Base-by-base conservation (phyloP, 2,113 vertebrate species). In the Hydropotes inermis region DNA sequence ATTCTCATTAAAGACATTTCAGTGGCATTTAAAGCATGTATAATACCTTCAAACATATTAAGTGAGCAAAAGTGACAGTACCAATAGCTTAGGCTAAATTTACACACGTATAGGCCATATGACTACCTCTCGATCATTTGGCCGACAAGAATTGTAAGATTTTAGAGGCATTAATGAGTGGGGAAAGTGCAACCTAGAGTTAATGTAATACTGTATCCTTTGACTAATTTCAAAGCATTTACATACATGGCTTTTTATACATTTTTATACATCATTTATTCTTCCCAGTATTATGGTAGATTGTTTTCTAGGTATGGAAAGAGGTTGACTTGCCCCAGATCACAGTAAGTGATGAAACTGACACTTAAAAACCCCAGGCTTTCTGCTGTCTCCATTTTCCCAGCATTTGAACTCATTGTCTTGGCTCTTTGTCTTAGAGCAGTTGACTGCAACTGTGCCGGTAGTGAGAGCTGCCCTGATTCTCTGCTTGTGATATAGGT, bases 1-100 rank as follows among this genome's bases (percentile, higher is more conserved):
- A 81, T 81, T 96, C 81, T 90, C 87, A 90, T 85, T 60, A 70
- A 92, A 91, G 39, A 87, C 23, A 76, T 89, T 94, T 88, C 93
- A 67, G 19, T n/a, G 43, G 36, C 17, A 86, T 47, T 58, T 67
- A 55, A 82, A 92, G 88, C 1, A 5, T 86, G 16, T 84, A n/a
- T 64, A 74, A 25, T 57, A 57, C 25, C 67, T 89, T 74, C 50
- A 55, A 60, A 85, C 86, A 81, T 33, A 45, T 89, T 67, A 50
- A 57, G 36, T 79, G 70, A 92, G 19, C 52, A 70, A 60, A 55
- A 89, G 4, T 57, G 28, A 84, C 52, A 52, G 39, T 45, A 50
- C n/a, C 33, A 84, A 13, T 47, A 61, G 61, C 25, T 89, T 87
- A 82, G 47, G 86, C 74, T 83, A 90, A 94, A 91, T 76, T 89